Conservation (phyloP, 2,888 invertebrate genomes). For the Pollenia griseotomentosa region DNA sequence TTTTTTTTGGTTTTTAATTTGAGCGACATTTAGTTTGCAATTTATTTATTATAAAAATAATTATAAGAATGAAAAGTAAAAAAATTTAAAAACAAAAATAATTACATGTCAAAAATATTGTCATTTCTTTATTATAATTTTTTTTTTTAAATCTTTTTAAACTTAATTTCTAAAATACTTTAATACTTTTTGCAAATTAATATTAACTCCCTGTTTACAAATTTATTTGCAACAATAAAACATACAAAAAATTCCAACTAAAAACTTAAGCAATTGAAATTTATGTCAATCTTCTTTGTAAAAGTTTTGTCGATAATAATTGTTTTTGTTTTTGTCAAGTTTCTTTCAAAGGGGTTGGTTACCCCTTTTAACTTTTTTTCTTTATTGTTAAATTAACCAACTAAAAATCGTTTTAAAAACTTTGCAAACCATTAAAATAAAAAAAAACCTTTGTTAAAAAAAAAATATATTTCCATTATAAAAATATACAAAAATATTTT, state of each 20-base stretch:
- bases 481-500: not conserved
- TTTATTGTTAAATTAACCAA: not conserved
- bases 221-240: not conserved
- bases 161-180: no score
- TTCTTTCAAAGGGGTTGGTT: not conserved
- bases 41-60: no score
- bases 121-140: no score
- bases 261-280: slow-evolving; percentile 27
- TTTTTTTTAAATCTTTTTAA: no score
- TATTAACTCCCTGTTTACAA: slow-evolving; percentile 2
- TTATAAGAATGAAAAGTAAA: no score
- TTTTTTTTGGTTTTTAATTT: no score
- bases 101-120: no score
- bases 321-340: slow-evolving; percentile 40
- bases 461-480: not conserved
- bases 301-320: slow-evolving; percentile 69
- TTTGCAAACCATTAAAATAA: not conserved
- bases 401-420: not conserved
- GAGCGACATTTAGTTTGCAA: no score
- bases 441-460: not conserved
- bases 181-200: not conserved
- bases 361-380: slow-evolving; percentile 6
- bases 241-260: slow-evolving; percentile 5
- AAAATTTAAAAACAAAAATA: no score
- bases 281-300: slow-evolving; percentile 40